Base-by-base conservation (phyloP, 2,797 vertebrate genomes). In the Crenichthys baileyi region DNA sequence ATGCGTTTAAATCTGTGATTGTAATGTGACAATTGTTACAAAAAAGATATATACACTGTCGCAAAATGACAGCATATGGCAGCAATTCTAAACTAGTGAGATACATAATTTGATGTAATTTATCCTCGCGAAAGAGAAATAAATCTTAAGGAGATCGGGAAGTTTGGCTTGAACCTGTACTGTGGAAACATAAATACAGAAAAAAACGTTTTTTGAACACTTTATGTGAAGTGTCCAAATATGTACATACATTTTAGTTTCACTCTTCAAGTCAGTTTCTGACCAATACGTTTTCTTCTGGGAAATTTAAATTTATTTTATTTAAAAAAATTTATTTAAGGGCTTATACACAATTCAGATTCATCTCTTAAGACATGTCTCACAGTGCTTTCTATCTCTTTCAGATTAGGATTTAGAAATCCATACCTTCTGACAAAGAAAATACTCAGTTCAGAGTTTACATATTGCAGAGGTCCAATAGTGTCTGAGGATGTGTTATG, bases 301-400 rank as follows among this genome's bases (percentile, higher is more conserved):
- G 20, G 20, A 67, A 22, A 39, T 11, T 41, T 53, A 4, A 7
- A 6, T 67, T 65, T 65, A 65, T 39, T 65, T 67, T 41, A 67
- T 39, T 46, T 46, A 7, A 53, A 5, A 53, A 53, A 53, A 50
- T 15, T 4, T 18, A n/a, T 67, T 67, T 11, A 41, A 73, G 78
- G 76, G 26, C 44, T 72, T 87, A 88, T 90, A 46, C 88, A 93
- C 89, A 86, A 16, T 83, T 79, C 51, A 79, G 80, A 87, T 80
- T 68, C 73, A 67, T 65, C 46, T 88, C 77, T 84, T 75, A 85
- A 87, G 86, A 83, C 80, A 79, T 83, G 77, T 85, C 85, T 93
- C 89, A 93, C 90, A 93, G 87, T 94, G 90, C 86, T 83, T 79
- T 83, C 86, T 80, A 90, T 83, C 85, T 84, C 88, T 90, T 88